Percentiles rank a stretch among this genome's conserved stretches.
Evolutionary conservation across 2,797 vertebrate genomes (phyloP).

Genomic region (Uromys caudimaculatus): DNA sequence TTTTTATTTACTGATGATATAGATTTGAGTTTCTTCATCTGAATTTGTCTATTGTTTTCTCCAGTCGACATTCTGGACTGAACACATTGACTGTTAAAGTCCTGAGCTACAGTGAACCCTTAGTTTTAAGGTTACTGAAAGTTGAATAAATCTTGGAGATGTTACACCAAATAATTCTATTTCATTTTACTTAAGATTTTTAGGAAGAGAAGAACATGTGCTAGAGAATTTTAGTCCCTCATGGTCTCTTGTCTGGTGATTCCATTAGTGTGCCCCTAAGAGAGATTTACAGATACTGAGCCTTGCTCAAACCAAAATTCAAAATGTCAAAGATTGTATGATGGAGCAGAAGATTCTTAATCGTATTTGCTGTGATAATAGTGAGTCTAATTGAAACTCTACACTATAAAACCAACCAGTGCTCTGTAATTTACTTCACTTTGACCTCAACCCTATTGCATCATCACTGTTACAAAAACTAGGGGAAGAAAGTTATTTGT

Average conservation of each 20-base stretch:
- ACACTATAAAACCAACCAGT: background rate
- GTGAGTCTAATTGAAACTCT: conserved; percentile 26
- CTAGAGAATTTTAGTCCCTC: conserved; percentile 21
- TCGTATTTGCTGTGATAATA: conserved; percentile 26
- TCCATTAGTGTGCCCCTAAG: conserved; percentile 12
- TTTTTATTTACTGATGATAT: background rate
- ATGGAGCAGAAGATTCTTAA: background rate
- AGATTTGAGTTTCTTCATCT: background rate
- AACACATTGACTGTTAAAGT: background rate
- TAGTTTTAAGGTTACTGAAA: conserved; percentile 25
- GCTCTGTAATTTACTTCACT: background rate
- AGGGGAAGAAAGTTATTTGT: conserved; percentile 26
- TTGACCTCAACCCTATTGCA: background rate
- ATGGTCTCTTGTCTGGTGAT: background rate
- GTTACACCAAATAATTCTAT: conserved; percentile 13
- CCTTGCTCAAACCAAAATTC: conserved; percentile 60
- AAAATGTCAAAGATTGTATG: conserved; percentile 48
- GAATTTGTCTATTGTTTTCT: background rate
- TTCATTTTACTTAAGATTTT: conserved; percentile 42
- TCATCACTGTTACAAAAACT: conserved; percentile 38
- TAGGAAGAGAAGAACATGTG: background rate
- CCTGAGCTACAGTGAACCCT: background rate
- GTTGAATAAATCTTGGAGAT: conserved; percentile 17
- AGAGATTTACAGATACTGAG: background rate
- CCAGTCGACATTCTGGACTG: background rate